Conservation (phyloP, 2,797 vertebrate species). For the Tarsius wallacei region DNA sequence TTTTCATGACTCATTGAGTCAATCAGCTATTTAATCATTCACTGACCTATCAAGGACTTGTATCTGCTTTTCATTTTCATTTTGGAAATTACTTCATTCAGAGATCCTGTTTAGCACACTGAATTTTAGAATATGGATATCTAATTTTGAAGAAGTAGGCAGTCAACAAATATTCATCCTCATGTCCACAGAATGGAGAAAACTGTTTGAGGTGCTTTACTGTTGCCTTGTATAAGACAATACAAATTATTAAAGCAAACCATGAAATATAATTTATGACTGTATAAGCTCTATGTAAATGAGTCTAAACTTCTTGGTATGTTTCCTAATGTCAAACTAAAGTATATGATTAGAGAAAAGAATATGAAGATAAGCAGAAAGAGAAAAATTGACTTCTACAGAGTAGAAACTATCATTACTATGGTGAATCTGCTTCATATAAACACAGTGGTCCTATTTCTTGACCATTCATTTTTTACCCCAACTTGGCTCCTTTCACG, state of each 20-base stretch:
- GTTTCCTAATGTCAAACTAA: conserved; percentile 51
- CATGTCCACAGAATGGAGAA: not conserved
- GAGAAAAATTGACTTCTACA: not conserved
- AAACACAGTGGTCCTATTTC: not conserved
- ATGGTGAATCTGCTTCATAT: not conserved
- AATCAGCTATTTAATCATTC: conserved; percentile 67
- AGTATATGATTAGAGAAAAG: conserved; percentile 35
- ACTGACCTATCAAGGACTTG: conserved; percentile 54
- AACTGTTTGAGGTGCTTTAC: not conserved
- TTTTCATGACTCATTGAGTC: conserved; percentile 47
- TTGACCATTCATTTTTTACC: not conserved
- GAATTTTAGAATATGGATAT: conserved; percentile 35
- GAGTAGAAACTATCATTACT: not conserved
- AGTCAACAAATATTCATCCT: conserved; percentile 31
- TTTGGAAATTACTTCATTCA: conserved; percentile 52
- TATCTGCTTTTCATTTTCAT: not conserved
- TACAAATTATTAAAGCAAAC: conserved; percentile 57
- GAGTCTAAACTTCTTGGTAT: not conserved
- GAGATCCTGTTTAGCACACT: conserved; percentile 26
- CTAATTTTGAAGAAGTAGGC: conserved; percentile 53
- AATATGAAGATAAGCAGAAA: not conserved
- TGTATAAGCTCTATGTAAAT: conserved; percentile 43
- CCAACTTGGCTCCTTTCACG: not conserved
- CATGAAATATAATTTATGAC: conserved; percentile 14
- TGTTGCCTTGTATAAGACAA: conserved; percentile 2